Base-by-base conservation (phyloP, 1,140 invertebrate genomes). In the Temnothorax longispinosus region DNA sequence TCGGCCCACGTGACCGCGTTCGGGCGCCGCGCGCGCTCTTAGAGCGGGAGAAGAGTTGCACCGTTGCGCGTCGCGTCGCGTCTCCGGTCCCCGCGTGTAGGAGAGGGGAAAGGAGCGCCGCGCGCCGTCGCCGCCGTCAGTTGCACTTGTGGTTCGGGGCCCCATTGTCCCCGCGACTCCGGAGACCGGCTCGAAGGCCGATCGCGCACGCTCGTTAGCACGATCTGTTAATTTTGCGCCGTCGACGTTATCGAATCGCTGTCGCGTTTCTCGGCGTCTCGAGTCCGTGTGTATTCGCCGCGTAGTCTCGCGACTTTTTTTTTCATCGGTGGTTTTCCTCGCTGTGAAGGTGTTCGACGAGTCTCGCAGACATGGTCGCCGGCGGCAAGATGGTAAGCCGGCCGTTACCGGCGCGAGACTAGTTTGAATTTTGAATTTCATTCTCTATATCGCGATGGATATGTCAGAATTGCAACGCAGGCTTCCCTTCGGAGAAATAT, bases 141-240 rank as follows among this genome's bases (percentile, higher is more conserved):
- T 91, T 94, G 92, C 93, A 94, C 89, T 94, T 93, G 93, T 90
- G 91, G 92, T 91, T 93, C 92, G 90, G 90, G 21, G 6, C 41
- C 41, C 91, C 93, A 94, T 95, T 95, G 94, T 95, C 27, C 27
- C 94, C 18, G 52, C 91, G 80, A 75, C 86, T 81, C 71, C 76
- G 88, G 87, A 86, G 74, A 90, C 85, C 89, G 87, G 90, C 72
- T 75, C 74, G 78, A 87, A 91, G 67, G 84, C 60, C 38, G 84
- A 89, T 15, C 41, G 65, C 65, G 41, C 38, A 13, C 38, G 58
- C 60, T 62, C 38, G 15, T 50, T 27, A 1, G 4, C 38, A 41
- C 76, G 32, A 62, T 64, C 78, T 10, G 21, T 38, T n/a, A 74
- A 54, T 75, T 60, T 21, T 87, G 47, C 32, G 6, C 6, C 11